phyloP scores from a whole-genome alignment of 2,888 invertebrate species.

The Folsomia candida region DNA sequence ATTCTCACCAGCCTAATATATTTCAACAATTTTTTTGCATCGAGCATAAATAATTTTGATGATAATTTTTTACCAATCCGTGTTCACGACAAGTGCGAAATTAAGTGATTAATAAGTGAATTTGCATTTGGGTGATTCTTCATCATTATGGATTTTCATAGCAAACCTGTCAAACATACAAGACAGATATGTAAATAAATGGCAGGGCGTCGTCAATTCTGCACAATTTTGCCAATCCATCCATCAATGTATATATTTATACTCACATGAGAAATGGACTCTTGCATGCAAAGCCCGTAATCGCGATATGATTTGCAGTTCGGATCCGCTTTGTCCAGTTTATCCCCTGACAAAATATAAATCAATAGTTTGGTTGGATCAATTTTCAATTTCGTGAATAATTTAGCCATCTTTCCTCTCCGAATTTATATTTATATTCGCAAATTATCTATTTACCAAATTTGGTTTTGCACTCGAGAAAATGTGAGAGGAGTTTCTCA shows the following conservation, averaged over 20 bases:
- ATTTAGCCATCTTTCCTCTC: too few relatives aligned
- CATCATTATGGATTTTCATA: conserved; percentile 29
- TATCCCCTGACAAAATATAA: conserved; percentile 26
- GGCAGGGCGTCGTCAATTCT: not conserved
- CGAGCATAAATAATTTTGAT: too few relatives aligned
- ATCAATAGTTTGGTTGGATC: too few relatives aligned
- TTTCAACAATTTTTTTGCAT: too few relatives aligned
- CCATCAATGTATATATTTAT: not conserved
- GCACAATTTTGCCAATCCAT: too few relatives aligned
- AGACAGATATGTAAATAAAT: not conserved
- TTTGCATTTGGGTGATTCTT: too few relatives aligned
- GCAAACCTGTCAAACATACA: conserved; percentile 26
- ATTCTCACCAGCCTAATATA: too few relatives aligned
- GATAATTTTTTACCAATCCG: too few relatives aligned
- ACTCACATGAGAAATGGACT: conserved; percentile 38
- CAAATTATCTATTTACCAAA: conserved; percentile 31
- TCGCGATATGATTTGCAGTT: conserved; percentile 31
- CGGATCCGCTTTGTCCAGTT: conserved; percentile 33
- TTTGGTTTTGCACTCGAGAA: conserved; percentile 33
- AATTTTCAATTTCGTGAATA: not conserved
- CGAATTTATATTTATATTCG: not conserved
- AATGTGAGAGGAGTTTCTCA: conserved; percentile 25
- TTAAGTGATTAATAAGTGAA: too few relatives aligned
- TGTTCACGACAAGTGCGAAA: too few relatives aligned
- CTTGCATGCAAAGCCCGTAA: conserved; percentile 39